Conservation (phyloP, 2,113 vertebrate species). For the Xyliphius kryptos region DNA sequence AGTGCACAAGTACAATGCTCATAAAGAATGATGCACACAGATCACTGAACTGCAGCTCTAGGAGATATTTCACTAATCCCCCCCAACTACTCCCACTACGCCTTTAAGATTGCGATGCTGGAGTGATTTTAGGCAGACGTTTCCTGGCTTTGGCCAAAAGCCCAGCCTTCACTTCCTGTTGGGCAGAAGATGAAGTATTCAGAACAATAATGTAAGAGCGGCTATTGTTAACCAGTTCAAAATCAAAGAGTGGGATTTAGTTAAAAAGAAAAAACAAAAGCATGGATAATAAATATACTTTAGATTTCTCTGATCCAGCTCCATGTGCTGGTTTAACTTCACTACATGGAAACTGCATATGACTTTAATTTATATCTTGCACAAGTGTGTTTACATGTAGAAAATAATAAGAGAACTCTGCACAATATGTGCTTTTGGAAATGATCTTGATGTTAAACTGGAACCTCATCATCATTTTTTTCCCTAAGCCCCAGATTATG, state of each 20-base stretch:
- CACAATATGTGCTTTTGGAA: too few relatives aligned
- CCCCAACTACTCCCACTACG: constrained; percentile 20
- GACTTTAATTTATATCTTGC: not conserved
- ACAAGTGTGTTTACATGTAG: too few relatives aligned
- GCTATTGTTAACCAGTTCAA: constrained; percentile 53
- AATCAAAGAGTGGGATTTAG: constrained; percentile 32
- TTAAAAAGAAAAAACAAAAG: not conserved
- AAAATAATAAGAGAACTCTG: too few relatives aligned
- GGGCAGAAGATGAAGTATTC: constrained; percentile 28
- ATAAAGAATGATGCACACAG: not conserved
- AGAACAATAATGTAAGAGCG: constrained; percentile 54
- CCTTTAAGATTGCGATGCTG: constrained; percentile 26
- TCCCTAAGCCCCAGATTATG: too few relatives aligned
- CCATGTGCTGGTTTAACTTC: not conserved
- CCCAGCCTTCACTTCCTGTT: constrained; percentile 42
- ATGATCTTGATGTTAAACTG: too few relatives aligned
- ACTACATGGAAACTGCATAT: not conserved
- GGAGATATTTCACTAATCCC: constrained; percentile 20
- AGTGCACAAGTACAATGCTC: constrained; percentile 1
- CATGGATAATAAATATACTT: constrained; percentile 27
- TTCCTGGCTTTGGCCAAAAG: constrained; percentile 35
- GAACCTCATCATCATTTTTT: too few relatives aligned
- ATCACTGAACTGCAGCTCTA: constrained; percentile 21
- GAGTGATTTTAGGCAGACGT: constrained; percentile 27
- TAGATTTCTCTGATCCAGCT: not conserved